Evolutionary conservation across 2,797 vertebrate species (phyloP), one percentile per base, ranked within the genome.

Genomic region (Crossoptilon crossoptilon): DNA sequence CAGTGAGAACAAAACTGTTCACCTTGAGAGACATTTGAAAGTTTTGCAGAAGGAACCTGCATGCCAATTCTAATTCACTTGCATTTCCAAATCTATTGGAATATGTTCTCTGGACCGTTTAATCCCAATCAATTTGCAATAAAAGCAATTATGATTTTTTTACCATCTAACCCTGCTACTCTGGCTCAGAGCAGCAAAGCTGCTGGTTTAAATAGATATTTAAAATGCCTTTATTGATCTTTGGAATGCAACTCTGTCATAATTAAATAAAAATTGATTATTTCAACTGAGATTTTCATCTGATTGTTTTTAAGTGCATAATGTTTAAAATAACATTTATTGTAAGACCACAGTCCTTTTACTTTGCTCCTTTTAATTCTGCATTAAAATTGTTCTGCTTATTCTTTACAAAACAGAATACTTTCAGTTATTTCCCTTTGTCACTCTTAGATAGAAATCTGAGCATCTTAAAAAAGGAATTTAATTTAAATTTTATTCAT

Each of bases 321-420:
- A 46, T 71, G 5, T 59, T 79, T 84, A 41, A 84, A 84, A 49
- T 62, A 59, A 53, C 7, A 49, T 91, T 82, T 75, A 46, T 11
- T 70, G 1, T 33, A 48, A 68, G 2, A 6, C 55, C 22, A 48
- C 6, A 27, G 3, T 43, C 72, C 3, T 75, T 74, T 88, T 21
- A 49, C 44, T 78, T 74, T 29, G 4, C 76, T 55, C 2, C 12
- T 51, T 72, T 62, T 64, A 49, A 44, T 14, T 84, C n/a, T 7
- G 0, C 0, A 0, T 82, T 87, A 55, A 55, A 73, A 22, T 1
- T 43, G 3, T 39, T 11, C 2, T 67, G 21, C 15, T 68, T 60
- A 43, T 66, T 75, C 18, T 60, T 81, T 29, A 75, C 4, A 39
- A 55, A 35, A 0, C 27, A 64, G 18, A 68, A 53, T 43, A 67